These are phyloP conservation scores for Pteropus rufus DNA, from an alignment of 2,797 vertebrate species.

Conservation along the genomic window DNA sequence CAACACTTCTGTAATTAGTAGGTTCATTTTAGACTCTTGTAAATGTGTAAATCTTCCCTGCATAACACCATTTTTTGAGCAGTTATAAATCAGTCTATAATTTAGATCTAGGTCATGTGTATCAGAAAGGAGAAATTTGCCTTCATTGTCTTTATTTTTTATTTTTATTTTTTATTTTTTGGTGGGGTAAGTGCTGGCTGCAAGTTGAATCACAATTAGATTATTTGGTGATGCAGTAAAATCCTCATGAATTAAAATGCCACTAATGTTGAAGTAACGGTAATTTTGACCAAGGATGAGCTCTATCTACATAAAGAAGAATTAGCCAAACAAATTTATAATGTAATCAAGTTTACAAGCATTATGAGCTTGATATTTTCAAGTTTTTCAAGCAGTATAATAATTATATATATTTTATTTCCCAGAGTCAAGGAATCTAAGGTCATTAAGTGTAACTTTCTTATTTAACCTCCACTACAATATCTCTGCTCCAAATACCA, in stretches of 20 bases:
- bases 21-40: neutral
- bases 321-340: neutral
- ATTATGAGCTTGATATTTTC: neutral
- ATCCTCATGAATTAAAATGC: neutral
- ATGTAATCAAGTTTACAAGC: neutral
- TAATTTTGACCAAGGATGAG: neutral
- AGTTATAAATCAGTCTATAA: neutral
- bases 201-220: neutral
- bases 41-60: neutral
- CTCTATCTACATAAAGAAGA: neutral
- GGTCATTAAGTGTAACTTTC: neutral
- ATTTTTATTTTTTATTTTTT: neutral
- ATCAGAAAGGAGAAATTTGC: neutral
- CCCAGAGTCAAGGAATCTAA: neutral
- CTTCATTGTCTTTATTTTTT: neutral
- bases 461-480: neutral
- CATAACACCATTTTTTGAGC: neutral
- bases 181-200: neutral
- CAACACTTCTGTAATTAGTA: neutral
- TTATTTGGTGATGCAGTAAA: neutral
- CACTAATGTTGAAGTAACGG: neutral
- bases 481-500: neutral
- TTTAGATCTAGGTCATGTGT: neutral
- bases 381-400: neutral
- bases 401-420: neutral